A percentile compares a stretch with the other conserved stretches of the same genome.
Evolutionary conservation across 2,113 vertebrate genomes (phyloP).

Genomic region (Periophthalmodon schlosseri): DNA sequence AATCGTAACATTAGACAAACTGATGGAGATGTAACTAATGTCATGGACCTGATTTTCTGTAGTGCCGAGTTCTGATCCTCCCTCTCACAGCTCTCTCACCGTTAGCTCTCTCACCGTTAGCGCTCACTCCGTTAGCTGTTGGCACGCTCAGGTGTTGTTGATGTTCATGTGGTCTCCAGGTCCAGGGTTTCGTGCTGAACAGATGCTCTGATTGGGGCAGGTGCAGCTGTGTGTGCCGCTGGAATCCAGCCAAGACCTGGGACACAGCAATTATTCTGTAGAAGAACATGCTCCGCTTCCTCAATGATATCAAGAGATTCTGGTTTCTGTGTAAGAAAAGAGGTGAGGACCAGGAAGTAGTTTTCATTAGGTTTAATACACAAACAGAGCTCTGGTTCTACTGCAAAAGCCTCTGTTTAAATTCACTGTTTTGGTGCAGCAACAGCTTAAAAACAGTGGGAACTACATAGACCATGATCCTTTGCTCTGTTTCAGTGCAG

Average conservation of each 20-base stretch:
- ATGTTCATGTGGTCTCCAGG: neutral
- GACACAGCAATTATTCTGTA: neutral
- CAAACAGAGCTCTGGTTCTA: too few relatives aligned
- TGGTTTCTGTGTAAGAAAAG: too few relatives aligned
- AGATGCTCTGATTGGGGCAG: conserved; percentile 4
- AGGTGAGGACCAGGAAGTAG: too few relatives aligned
- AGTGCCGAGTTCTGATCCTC: neutral
- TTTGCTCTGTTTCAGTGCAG: too few relatives aligned
- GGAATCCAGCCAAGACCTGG: neutral
- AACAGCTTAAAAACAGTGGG: too few relatives aligned
- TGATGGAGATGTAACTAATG: neutral
- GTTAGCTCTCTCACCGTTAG: neutral
- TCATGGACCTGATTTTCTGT: neutral
- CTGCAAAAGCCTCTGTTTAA: too few relatives aligned
- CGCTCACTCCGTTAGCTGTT: neutral
- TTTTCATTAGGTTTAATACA: too few relatives aligned
- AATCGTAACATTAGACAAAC: neutral
- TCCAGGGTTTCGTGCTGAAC: neutral
- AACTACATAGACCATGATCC: too few relatives aligned
- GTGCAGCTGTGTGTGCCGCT: neutral
- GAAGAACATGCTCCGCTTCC: neutral
- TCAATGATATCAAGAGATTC: neutral
- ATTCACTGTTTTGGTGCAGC: too few relatives aligned
- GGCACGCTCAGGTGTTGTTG: neutral
- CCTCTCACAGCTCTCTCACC: neutral